phyloP scores from a whole-genome alignment of 2,888 invertebrate genomes.

The Plagodis pulveraria region DNA sequence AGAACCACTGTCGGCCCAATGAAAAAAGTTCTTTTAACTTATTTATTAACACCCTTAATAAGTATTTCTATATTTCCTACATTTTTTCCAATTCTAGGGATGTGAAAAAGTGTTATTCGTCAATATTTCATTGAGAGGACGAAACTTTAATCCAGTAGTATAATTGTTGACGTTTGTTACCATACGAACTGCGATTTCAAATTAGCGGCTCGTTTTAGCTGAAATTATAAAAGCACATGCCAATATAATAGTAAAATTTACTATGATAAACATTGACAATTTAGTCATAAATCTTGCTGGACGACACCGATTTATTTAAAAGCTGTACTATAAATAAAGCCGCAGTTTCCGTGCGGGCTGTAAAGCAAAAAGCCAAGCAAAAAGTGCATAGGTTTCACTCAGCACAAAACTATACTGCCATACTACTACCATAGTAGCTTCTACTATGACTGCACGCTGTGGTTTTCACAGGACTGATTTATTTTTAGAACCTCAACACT shows the following conservation, averaged over 20 bases:
- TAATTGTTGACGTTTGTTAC: conserved; percentile 1
- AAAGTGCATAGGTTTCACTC: conserved; percentile 33
- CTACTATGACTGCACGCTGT: conserved; percentile 15
- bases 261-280: conserved; percentile 27
- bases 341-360: conserved; percentile 46
- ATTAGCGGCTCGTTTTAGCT: conserved; percentile 16
- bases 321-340: conserved; percentile 54
- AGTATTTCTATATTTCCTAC: no score
- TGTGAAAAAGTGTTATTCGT: no score
- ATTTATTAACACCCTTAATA: no score
- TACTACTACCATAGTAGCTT: no score
- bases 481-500: background rate
- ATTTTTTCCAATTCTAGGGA: no score
- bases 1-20: no score
- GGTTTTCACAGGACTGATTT: conserved; percentile 3
- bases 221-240: background rate
- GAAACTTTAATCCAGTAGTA: no score
- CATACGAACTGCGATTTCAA: background rate
- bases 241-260: no score
- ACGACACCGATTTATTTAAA: conserved; percentile 42
- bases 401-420: conserved; percentile 25
- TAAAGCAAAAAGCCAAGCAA: conserved; percentile 30
- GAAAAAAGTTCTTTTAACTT: no score
- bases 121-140: no score
- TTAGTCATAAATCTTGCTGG: conserved; percentile 38